Evolutionary conservation across 2,888 invertebrate species (phyloP).

Genomic region (Sylvicola fuscatus): DNA sequence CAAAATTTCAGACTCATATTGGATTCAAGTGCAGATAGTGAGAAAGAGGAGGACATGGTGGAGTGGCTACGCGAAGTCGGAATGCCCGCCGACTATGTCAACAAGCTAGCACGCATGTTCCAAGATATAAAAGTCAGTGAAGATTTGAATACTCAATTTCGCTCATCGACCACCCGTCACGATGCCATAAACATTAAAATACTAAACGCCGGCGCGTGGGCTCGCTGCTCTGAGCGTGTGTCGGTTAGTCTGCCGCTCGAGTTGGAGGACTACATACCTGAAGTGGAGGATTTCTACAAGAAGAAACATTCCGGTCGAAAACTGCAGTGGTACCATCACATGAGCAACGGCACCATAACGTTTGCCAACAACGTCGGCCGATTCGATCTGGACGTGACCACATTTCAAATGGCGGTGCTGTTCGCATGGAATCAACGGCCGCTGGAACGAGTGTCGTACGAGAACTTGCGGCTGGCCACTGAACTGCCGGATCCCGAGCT

Average conservation of each 20-base stretch:
- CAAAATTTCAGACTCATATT: slow-evolving; percentile 55
- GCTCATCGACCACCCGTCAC: slow-evolving; percentile 56
- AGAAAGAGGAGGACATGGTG: slow-evolving; percentile 99
- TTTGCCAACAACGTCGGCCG: slow-evolving; percentile 82
- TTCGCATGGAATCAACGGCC: slow-evolving; percentile 98
- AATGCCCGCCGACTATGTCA: slow-evolving; percentile 99
- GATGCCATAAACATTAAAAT: slow-evolving; percentile 97
- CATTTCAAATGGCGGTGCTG: slow-evolving; percentile 98
- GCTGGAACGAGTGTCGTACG: slow-evolving; percentile 82
- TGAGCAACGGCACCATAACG: slow-evolving; percentile 97
- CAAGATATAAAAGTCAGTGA: slow-evolving; percentile 96
- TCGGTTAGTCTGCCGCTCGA: slow-evolving; percentile 93
- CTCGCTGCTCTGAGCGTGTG: slow-evolving; percentile 81
- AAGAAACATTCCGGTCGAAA: slow-evolving; percentile 95
- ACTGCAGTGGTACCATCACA: slow-evolving; percentile 97
- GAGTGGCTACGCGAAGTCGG: slow-evolving; percentile 95
- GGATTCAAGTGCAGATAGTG: slow-evolving; percentile 95
- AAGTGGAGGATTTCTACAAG: slow-evolving; percentile 96
- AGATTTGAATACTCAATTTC: slow-evolving; percentile 86
- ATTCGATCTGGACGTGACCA: slow-evolving; percentile 96
- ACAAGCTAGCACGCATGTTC: slow-evolving; percentile 94
- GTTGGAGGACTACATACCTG: slow-evolving; percentile 96
- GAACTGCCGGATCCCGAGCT: slow-evolving; percentile 92
- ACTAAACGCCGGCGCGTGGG: slow-evolving; percentile 95
- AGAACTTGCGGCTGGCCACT: slow-evolving; percentile 88